These are phyloP conservation scores for Furnarius figulus DNA, from an alignment of 2,113 vertebrate genomes.

Conservation along the genomic window DNA sequence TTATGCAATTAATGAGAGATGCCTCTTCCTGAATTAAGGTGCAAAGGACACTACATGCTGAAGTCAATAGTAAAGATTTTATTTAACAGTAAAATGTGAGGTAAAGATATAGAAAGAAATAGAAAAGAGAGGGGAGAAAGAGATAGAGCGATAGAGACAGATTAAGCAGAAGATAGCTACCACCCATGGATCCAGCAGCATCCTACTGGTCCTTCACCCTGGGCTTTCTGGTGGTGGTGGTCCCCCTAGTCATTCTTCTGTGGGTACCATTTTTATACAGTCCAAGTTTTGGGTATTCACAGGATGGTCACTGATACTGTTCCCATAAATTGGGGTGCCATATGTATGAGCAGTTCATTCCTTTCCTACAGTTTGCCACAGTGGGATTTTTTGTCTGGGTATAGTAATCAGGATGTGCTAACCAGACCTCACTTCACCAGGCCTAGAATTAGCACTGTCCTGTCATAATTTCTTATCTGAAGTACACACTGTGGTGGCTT, in stretches of 20 bases:
- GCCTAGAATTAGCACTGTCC: not conserved
- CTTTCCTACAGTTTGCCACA: not conserved
- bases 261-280: not conserved
- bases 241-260: no score
- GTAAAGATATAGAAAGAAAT: not conserved
- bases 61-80: not conserved
- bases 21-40: not conserved
- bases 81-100: not conserved
- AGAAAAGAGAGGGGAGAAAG: not conserved
- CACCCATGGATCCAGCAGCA: no score
- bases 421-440: not conserved
- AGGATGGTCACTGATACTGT: no score
- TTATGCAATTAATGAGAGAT: not conserved
- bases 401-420: not conserved
- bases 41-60: fast-evolving
- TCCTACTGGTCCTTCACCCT: not conserved
- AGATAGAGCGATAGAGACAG: not conserved
- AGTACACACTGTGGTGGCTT: not conserved
- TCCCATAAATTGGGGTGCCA: not conserved
- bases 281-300: fast-evolving
- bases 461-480: not conserved
- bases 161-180: no score
- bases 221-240: not conserved
- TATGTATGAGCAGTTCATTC: not conserved
- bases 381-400: not conserved